Conservation (phyloP, 1,140 invertebrate species). For the Diabrotica undecimpunctata region DNA sequence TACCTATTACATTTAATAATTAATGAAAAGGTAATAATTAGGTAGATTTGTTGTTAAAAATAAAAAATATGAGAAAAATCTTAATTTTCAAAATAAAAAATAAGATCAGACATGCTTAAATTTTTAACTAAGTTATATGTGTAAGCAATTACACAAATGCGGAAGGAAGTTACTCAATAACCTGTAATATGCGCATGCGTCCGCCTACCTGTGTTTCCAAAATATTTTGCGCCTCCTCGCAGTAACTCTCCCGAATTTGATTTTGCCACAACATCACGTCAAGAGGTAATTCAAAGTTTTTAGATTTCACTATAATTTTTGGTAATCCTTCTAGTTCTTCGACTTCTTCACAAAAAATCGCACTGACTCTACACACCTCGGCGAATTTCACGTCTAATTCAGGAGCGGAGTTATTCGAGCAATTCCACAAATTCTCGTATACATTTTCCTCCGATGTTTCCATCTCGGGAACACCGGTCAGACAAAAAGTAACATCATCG, state of each 20-base stretch:
- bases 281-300: not conserved
- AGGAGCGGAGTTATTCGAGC: not conserved
- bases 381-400: conserved; percentile 25
- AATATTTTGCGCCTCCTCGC: conserved; percentile 16
- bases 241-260: conserved; percentile 11
- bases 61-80: no score
- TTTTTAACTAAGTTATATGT: no score
- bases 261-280: conserved; percentile 25
- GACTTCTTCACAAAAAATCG: conserved; percentile 15
- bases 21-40: no score
- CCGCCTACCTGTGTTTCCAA: conserved; percentile 9
- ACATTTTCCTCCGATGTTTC: conserved; percentile 18
- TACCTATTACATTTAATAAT: no score
- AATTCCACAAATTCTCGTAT: conserved; percentile 27
- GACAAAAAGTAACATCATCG: conserved; percentile 12
- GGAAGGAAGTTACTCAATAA: no score
- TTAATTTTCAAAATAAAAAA: no score
- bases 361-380: conserved; percentile 20
- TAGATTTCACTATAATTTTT: not conserved
- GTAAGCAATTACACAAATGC: no score
- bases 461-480: conserved; percentile 21
- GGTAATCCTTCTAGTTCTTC: conserved; percentile 15
- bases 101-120: no score
- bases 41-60: no score
- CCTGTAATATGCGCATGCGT: not conserved